Evolutionary conservation across 2,113 vertebrate genomes (phyloP).

Genomic region (Castor canadensis): DNA sequence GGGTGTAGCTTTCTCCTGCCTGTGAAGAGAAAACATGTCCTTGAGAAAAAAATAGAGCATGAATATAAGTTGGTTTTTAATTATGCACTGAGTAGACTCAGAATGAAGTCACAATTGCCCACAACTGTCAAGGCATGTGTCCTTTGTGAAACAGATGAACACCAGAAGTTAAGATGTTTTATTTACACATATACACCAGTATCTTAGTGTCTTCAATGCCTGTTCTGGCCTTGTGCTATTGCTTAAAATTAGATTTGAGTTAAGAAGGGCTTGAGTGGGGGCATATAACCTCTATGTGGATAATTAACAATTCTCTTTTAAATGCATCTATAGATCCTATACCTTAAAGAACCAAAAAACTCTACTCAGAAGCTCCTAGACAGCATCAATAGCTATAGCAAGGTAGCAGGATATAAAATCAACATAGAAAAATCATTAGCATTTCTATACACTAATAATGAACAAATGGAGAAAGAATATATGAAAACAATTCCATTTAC

Average conservation of each 20-base stretch:
- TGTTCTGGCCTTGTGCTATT: not conserved
- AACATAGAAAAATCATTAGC: no score
- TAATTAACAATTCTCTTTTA: not conserved
- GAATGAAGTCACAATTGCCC: not conserved
- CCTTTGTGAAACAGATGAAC: not conserved
- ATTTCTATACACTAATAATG: no score
- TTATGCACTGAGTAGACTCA: not conserved
- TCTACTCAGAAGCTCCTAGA: no score
- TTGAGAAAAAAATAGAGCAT: not conserved
- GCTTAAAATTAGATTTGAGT: constrained; percentile 4
- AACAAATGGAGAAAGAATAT: no score
- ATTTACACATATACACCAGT: not conserved
- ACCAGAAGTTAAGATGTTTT: not conserved
- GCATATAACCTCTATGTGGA: not conserved
- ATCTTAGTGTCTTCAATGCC: not conserved
- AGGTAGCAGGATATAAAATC: no score
- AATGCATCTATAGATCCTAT: not conserved
- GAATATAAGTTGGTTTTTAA: not conserved
- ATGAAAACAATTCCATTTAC: no score
- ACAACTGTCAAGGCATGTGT: not conserved
- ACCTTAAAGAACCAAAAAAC: no score
- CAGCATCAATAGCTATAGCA: no score
- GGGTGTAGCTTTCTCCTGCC: not conserved
- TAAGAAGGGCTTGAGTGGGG: not conserved
- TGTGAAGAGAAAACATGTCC: not conserved